These are phyloP conservation scores for Hippocampus mohnikei DNA, from an alignment of 2,113 vertebrate genomes.

Conservation along the genomic window DNA sequence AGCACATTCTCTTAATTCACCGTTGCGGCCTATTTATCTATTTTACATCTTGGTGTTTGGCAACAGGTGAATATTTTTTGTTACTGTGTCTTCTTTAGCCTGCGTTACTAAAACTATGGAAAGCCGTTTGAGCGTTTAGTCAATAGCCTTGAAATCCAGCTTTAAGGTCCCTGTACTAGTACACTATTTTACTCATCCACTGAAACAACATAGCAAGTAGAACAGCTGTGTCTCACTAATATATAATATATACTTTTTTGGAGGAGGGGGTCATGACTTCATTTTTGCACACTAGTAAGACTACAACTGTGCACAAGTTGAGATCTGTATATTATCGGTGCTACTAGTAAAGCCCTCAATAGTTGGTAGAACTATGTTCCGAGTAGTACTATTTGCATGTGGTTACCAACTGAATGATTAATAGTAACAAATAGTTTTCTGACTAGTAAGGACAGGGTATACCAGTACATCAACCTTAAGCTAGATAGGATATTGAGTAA, in stretches of 20 bases:
- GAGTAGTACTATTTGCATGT: no score
- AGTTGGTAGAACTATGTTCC: no score
- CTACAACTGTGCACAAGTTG: not conserved
- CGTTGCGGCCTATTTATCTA: constrained; percentile 52
- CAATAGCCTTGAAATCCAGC: not conserved
- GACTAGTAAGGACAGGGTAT: no score
- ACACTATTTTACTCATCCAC: not conserved
- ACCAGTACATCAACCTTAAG: no score
- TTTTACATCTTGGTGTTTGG: constrained; percentile 30
- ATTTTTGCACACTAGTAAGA: not conserved
- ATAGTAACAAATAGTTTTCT: no score
- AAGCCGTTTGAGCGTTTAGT: not conserved
- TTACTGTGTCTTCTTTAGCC: not conserved
- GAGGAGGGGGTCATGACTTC: no score
- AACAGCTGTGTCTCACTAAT: not conserved
- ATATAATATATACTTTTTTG: no score
- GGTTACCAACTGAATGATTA: no score
- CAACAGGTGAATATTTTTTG: constrained; percentile 14
- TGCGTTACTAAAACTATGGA: not conserved
- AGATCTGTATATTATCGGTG: not conserved
- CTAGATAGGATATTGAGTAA: no score
- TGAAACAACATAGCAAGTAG: not conserved
- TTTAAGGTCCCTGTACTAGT: not conserved
- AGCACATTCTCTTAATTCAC: constrained; percentile 50
- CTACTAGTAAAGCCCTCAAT: no score